Conservation (phyloP, 2,888 invertebrate genomes). For the Chrysina gloriosa region DNA sequence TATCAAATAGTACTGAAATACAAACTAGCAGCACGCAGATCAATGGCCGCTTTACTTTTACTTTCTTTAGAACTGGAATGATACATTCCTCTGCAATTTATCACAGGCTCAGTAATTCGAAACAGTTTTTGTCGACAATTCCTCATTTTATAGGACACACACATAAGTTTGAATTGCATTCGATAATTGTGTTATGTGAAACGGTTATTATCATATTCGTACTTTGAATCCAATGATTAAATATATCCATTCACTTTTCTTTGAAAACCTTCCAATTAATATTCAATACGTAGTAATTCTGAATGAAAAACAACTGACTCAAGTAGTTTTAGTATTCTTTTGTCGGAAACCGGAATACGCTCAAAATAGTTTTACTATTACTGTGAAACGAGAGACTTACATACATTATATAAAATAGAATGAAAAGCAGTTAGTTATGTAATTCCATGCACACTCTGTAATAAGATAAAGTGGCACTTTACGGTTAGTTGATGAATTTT, state of each 20-base stretch:
- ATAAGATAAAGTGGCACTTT: too few relatives aligned
- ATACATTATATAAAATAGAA: too few relatives aligned
- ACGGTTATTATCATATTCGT: neutral
- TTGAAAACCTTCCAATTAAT: neutral
- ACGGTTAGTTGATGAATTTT: too few relatives aligned
- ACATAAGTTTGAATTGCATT: neutral
- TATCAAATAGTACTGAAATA: slow-evolving; percentile 3
- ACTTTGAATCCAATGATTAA: neutral
- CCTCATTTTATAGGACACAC: neutral
- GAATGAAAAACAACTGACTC: too few relatives aligned
- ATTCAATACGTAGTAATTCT: too few relatives aligned
- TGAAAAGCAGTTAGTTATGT: too few relatives aligned
- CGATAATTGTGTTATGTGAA: neutral
- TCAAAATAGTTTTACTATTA: too few relatives aligned
- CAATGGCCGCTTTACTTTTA: slow-evolving; percentile 20
- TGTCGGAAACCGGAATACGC: too few relatives aligned
- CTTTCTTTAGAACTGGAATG: slow-evolving; percentile 10
- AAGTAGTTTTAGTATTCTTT: too few relatives aligned
- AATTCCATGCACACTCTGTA: too few relatives aligned
- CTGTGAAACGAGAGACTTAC: too few relatives aligned
- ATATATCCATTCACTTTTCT: slow-evolving; percentile 12
- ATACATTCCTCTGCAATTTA: slow-evolving; percentile 13
- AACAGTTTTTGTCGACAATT: neutral
- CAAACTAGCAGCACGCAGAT: neutral
- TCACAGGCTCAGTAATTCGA: neutral